phyloP scores from a whole-genome alignment of 2,797 vertebrate species.

The Trematomus bernacchii region DNA sequence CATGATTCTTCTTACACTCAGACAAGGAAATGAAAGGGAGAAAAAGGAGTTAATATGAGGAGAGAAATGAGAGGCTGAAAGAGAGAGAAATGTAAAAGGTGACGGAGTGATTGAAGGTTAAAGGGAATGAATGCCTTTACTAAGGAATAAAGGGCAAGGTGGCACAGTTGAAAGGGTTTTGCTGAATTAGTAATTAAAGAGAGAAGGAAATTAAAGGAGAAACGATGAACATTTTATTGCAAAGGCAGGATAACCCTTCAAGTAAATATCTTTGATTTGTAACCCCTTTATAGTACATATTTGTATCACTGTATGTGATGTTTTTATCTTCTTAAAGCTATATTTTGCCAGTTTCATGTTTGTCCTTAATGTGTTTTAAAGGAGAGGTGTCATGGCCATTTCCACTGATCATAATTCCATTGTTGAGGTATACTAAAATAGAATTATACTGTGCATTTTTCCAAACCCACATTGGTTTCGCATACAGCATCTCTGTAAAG shows the following conservation, averaged over 20 bases:
- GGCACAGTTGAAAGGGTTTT: conserved; percentile 26
- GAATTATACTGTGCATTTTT: too few relatives aligned
- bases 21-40: conserved; percentile 41
- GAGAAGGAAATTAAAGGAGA: conserved; percentile 37
- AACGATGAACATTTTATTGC: conserved; percentile 23
- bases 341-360: background rate
- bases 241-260: background rate
- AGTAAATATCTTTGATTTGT: background rate
- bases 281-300: background rate
- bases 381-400: too few relatives aligned
- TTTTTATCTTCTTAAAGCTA: background rate
- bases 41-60: conserved; percentile 33
- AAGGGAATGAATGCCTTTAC: conserved; percentile 34
- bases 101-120: conserved; percentile 25
- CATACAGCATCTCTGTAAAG: too few relatives aligned
- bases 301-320: background rate
- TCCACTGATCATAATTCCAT: too few relatives aligned
- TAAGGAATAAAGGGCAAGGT: conserved; percentile 46
- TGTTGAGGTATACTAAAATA: too few relatives aligned
- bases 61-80: conserved; percentile 39
- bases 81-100: conserved; percentile 24
- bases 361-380: background rate
- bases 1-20: conserved; percentile 30
- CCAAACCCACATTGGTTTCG: too few relatives aligned
- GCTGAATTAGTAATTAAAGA: conserved; percentile 45